Evolutionary conservation across 2,113 vertebrate species (phyloP), one percentile per base, ranked within the genome.

Genomic region (Gorsachius goisagi): DNA sequence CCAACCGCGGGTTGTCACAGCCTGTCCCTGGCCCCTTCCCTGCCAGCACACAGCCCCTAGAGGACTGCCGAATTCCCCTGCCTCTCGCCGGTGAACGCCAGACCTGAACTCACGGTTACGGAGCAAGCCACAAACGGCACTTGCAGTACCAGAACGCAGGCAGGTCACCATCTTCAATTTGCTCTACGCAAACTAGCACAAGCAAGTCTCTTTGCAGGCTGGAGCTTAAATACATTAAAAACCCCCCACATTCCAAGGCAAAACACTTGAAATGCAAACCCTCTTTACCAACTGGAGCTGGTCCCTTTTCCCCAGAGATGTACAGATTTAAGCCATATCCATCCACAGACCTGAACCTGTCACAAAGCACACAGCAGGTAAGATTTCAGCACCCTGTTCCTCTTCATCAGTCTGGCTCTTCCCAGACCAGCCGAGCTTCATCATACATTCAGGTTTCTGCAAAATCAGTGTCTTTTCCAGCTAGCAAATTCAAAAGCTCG

Each of bases 321-420:
- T 67, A 95, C 80, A 95, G 90, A 92, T 88, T 81, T 89, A 86
- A 94, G 83, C 85, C 79, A 49, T 86, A 82, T 93, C 96, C 91
- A 96, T 90, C 94, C 85, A 93, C 82, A 94, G 93, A 84, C 86
- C 94, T 66, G 93, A 97, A 96, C 85, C 63, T 86, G 96, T 73
- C 96, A 91, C 37, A 82, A 82, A 94, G 90, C 91, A 87, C 73
- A 71, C 78, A 95, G 77, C 6, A 97, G 91, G 66, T 22, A 90
- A 94, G 95, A 95, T 89, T 93, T 96, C 95, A 97, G 97, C 97
- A 98, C 84, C 96, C 95, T 93, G 95, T 97, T 97, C 94, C 78
- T 97, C 85, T 90, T 92, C 14, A 94, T 49, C 63, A 56, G 68
- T 84, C 90, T 95, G 95, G 93, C 95, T 95, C 95, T 88, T 97